Evolutionary conservation across 2,797 vertebrate species (phyloP).

Genomic region (Hypotaenidia philippensis): DNA sequence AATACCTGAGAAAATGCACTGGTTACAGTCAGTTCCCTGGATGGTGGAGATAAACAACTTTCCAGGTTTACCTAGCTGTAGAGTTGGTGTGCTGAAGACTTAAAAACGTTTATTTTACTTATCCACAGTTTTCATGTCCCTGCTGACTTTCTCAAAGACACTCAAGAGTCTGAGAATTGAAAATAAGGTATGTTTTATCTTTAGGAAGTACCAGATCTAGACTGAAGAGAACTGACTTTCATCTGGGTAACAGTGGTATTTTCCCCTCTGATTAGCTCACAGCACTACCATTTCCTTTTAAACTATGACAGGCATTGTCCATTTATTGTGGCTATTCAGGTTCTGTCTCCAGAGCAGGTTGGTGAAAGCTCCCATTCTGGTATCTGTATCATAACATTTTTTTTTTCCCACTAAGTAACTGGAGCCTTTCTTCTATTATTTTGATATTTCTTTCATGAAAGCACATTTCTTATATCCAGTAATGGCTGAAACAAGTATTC

Average conservation of each 20-base stretch:
- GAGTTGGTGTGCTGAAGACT: fast-evolving
- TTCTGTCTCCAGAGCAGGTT: neutral
- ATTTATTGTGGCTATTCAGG: neutral
- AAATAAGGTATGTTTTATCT: neutral
- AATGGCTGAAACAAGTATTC: neutral
- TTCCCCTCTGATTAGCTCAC: neutral
- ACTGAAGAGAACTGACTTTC: neutral
- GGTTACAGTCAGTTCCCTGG: neutral
- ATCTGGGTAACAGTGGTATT: neutral
- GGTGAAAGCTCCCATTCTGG: neutral
- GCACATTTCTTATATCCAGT: neutral
- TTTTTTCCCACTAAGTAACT: neutral
- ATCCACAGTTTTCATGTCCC: neutral
- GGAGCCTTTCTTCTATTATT: neutral
- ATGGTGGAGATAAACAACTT: neutral
- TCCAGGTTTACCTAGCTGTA: neutral
- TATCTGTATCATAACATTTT: neutral
- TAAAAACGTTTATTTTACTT: neutral
- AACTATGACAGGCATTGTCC: neutral
- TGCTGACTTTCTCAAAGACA: neutral
- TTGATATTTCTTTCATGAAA: neutral
- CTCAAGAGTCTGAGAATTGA: neutral
- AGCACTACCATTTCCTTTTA: neutral
- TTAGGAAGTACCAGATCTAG: neutral
- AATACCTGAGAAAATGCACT: neutral